Conservation (phyloP, 2,113 vertebrate genomes). For the Aplodontia rufa region DNA sequence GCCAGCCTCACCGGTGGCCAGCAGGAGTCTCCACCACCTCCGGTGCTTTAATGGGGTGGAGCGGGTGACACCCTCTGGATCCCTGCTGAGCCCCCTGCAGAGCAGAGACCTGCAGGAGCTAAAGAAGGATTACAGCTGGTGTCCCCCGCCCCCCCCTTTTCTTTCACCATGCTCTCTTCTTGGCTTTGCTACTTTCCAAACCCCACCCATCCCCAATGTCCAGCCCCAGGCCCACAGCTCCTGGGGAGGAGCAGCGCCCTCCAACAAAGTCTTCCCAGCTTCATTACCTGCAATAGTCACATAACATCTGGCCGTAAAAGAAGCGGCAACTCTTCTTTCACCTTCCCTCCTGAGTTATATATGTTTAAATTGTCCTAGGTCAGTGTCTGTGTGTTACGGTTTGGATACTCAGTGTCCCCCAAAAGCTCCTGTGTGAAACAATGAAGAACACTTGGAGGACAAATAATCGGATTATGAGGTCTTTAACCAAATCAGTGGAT, state of each 20-base stretch:
- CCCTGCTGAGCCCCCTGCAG: background rate
- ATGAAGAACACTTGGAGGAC: too few species aligned
- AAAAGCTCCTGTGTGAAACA: too few species aligned
- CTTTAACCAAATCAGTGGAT: too few species aligned
- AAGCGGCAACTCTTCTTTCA: background rate
- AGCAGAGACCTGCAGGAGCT: background rate
- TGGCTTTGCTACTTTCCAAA: background rate
- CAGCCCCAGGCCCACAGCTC: background rate
- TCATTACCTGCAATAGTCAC: background rate
- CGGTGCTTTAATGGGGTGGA: accelerated
- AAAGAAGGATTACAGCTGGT: accelerated
- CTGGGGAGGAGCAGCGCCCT: background rate
- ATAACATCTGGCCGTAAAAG: background rate
- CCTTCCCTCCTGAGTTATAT: background rate
- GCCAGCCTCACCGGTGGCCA: background rate
- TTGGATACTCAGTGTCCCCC: too few species aligned
- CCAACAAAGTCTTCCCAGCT: background rate
- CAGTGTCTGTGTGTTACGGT: too few species aligned
- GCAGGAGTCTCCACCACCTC: background rate
- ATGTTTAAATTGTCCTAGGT: background rate
- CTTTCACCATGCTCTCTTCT: background rate
- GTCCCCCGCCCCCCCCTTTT: too few species aligned
- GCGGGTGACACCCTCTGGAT: accelerated
- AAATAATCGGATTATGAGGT: too few species aligned
- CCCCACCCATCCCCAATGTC: background rate